Percentiles rank a stretch among this genome's conserved stretches.
These are phyloP conservation scores for Lissocephala sabroskyi DNA, from an alignment of 2,888 invertebrate genomes.

Conservation along the genomic window DNA sequence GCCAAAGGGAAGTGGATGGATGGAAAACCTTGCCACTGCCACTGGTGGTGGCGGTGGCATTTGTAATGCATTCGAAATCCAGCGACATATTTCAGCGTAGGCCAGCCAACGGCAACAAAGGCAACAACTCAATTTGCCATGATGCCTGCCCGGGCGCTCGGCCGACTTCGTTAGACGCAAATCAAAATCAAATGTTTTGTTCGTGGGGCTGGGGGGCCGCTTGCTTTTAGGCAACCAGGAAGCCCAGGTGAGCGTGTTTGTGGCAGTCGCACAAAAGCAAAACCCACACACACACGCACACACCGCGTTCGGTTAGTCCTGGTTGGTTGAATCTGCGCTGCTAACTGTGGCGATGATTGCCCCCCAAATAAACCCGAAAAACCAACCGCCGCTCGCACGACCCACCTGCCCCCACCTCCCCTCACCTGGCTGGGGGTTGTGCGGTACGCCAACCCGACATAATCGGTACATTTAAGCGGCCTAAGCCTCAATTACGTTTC, in stretches of 20 bases:
- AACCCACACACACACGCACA: background rate
- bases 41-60: conserved; percentile 25
- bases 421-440: background rate
- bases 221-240: conserved; percentile 46
- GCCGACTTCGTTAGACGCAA: conserved; percentile 25
- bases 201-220: background rate
- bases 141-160: conserved; percentile 12
- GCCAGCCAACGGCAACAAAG: background rate
- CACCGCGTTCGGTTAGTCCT: background rate
- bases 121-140: conserved; percentile 37
- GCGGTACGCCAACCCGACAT: conserved; percentile 38
- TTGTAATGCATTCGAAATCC: conserved; percentile 43
- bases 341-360: conserved; percentile 9
- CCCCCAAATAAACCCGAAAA: conserved; percentile 1
- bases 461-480: conserved; percentile 50
- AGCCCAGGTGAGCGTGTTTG: conserved; percentile 13
- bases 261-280: background rate
- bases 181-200: conserved; percentile 22
- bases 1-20: too few species aligned
- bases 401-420: conserved; percentile 24
- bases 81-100: conserved; percentile 27
- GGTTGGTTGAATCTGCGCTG: background rate
- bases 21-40: too few species aligned
- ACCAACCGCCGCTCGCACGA: conserved; percentile 34
- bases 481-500: conserved; percentile 55